phyloP scores from a whole-genome alignment of 1,140 invertebrate genomes.

The Diabrotica virgifera region DNA sequence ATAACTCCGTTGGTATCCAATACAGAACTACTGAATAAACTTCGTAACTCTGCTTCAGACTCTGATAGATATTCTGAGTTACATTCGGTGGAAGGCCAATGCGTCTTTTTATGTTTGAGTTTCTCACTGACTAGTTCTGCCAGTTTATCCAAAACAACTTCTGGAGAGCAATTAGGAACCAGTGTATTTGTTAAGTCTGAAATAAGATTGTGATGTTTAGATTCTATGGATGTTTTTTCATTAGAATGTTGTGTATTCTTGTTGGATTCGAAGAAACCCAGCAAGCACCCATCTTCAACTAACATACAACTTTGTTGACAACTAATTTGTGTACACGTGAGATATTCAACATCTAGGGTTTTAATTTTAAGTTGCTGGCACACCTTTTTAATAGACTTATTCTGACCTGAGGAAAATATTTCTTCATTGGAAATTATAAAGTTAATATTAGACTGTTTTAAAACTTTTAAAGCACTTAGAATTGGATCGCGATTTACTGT shows the following conservation, averaged over 20 bases:
- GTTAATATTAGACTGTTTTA: constrained; percentile 30
- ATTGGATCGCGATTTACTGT: background rate
- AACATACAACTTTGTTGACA: no score
- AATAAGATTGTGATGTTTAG: no score
- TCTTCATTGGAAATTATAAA: constrained; percentile 31
- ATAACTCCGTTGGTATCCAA: background rate
- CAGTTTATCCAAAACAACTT: constrained; percentile 3
- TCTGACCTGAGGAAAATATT: background rate
- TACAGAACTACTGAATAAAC: constrained; percentile 16
- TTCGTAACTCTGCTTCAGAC: constrained; percentile 27
- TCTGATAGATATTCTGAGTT: constrained; percentile 23
- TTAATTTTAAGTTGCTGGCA: no score
- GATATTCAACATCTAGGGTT: no score
- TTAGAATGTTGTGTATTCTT: no score
- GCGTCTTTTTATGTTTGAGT: constrained; percentile 8
- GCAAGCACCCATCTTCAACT: no score
- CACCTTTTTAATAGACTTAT: background rate
- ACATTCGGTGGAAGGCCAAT: background rate
- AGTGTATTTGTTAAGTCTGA: no score
- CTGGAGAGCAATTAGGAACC: no score
- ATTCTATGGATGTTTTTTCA: no score
- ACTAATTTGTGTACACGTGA: no score
- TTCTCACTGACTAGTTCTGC: constrained; percentile 14
- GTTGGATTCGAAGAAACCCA: no score
- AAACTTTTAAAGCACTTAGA: constrained; percentile 22